Evolutionary conservation across 2,888 invertebrate species (phyloP), one percentile per base, ranked within the genome.

Genomic region (Tachina grossa): DNA sequence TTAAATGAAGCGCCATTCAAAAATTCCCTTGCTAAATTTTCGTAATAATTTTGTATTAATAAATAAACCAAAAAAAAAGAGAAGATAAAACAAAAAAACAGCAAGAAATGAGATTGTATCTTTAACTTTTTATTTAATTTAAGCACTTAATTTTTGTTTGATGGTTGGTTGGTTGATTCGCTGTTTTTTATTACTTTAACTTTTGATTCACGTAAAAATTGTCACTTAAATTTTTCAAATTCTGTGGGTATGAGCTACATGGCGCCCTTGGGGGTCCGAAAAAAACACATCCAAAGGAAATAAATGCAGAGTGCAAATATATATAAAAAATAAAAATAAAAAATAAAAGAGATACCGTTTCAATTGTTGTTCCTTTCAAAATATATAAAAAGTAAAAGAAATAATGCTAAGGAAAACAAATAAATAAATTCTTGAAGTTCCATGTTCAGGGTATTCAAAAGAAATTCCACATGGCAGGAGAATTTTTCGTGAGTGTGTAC

Each of bases 141-240:
- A 83, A 83, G 59, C 69, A 79, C 79, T 71, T 71, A 43, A 80
- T 80, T 76, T 59, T 81, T 68, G 59, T 68, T 49, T 59, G 59
- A 51, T 51, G 22, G 16, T 63, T 47, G 16, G 49, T 31, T 45
- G 31, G 19, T 66, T 66, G 53, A 39, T 63, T n/a, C n/a, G 39
- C 13, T 47, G 43, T 74, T 72, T 10, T 72, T 72, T 77, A 83
- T 83, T 71, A 57, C 57, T 71, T 71, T 83, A 71, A 65, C 77
- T 72, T 80, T 80, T 81, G 84, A 83, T 83, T 85, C 79, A 85
- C 79, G 79, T 79, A 83, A 83, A 85, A 85, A 85, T 85, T 85
- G 85, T 85, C 85, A 80, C 85, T 85, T 79, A 43, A 85, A 85
- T 85, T 80, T 79, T 85, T 85, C 71, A 72, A 83, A 85, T 85